Conservation (phyloP, 2,888 invertebrate genomes). For the Euzophera pinguis region DNA sequence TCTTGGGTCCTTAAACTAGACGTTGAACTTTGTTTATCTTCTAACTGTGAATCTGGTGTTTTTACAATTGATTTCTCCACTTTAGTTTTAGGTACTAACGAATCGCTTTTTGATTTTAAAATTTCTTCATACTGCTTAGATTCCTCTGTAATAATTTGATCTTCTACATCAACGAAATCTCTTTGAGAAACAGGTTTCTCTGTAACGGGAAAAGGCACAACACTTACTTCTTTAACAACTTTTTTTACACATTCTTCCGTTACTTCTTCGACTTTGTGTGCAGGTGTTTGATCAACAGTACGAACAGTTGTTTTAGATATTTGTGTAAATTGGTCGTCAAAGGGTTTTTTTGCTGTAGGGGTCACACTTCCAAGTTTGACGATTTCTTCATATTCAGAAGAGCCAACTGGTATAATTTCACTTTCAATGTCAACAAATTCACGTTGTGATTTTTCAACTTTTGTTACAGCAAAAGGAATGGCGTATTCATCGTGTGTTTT, state of each 20-base stretch:
- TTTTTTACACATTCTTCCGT: slow-evolving; percentile 59
- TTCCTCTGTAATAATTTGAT: slow-evolving; percentile 64
- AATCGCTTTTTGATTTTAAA: slow-evolving; percentile 71
- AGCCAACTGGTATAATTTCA: slow-evolving; percentile 70
- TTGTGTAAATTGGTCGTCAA: slow-evolving; percentile 37
- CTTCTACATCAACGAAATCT: slow-evolving; percentile 70
- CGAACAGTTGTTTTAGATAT: slow-evolving; percentile 43
- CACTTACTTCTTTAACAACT: slow-evolving; percentile 46
- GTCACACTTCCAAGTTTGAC: slow-evolving; percentile 54
- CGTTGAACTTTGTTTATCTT: slow-evolving; percentile 81
- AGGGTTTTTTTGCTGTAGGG: slow-evolving; percentile 51
- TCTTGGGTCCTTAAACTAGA: slow-evolving; percentile 78
- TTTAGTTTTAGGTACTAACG: slow-evolving; percentile 73
- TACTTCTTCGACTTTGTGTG: slow-evolving; percentile 29
- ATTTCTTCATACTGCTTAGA: slow-evolving; percentile 73
- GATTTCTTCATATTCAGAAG: slow-evolving; percentile 67
- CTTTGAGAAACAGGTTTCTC: slow-evolving; percentile 72
- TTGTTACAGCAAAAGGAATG: slow-evolving; percentile 60
- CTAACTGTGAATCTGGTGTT: slow-evolving; percentile 61
- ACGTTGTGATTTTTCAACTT: slow-evolving; percentile 57
- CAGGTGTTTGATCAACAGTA: slow-evolving; percentile 40
- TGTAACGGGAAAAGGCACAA: slow-evolving; percentile 71
- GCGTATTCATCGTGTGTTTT: slow-evolving; percentile 42
- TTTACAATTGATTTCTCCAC: slow-evolving; percentile 60
- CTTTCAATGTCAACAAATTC: slow-evolving; percentile 72